Conservation (phyloP, 2,888 invertebrate species). For the Vandiemenella viatica region DNA sequence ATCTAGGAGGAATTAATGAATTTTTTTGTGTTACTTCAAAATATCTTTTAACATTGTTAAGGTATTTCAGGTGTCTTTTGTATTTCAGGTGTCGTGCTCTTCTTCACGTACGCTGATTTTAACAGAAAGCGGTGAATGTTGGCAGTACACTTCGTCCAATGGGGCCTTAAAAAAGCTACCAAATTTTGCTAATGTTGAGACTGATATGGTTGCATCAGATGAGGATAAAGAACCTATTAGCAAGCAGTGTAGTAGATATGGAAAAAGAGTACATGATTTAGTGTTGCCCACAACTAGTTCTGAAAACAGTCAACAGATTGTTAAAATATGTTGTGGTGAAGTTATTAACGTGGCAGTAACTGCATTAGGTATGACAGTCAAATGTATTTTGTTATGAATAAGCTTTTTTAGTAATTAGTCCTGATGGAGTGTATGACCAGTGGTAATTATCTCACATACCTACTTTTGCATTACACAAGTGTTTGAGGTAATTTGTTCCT, state of each 20-base stretch:
- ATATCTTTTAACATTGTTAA: too few species aligned
- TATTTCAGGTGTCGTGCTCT: not conserved
- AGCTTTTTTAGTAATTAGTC: constrained; percentile 1
- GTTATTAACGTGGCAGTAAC: constrained; percentile 30
- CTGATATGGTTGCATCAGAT: not conserved
- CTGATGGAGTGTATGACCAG: too few species aligned
- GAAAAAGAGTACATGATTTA: too few species aligned
- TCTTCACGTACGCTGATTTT: not conserved
- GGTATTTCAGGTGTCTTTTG: not conserved
- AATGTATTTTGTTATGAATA: not conserved
- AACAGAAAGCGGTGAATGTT: not conserved
- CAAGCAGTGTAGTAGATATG: not conserved
- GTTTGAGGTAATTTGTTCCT: too few species aligned
- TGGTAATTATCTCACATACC: too few species aligned
- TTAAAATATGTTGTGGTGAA: constrained; percentile 32
- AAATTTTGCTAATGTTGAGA: not conserved
- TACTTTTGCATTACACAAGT: too few species aligned
- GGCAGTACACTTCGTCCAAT: not conserved
- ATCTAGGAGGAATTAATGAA: too few species aligned
- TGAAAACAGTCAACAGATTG: constrained; percentile 19
- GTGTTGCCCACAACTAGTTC: not conserved
- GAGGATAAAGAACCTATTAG: not conserved
- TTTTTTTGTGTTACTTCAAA: too few species aligned
- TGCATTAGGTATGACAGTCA: not conserved
- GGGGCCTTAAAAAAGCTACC: not conserved